Evolutionary conservation across 2,113 vertebrate genomes (phyloP).

Genomic region (Pardalotus punctatus): DNA sequence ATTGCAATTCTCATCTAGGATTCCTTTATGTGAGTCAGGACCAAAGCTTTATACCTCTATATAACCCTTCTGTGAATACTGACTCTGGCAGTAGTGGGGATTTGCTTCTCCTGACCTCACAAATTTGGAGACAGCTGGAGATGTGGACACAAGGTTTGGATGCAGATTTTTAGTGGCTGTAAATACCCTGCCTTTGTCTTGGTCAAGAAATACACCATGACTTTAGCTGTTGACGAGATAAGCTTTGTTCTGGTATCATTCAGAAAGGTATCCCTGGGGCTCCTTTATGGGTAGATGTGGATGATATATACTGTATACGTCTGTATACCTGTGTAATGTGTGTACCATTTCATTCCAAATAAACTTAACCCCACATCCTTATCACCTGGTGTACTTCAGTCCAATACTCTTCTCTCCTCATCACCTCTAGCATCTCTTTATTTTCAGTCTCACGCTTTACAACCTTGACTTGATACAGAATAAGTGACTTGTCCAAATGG

Average conservation of each 20-base stretch:
- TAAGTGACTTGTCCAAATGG: neutral
- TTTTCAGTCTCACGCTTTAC: neutral
- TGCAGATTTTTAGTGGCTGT: neutral
- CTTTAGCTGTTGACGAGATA: neutral
- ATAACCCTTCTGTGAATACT: neutral
- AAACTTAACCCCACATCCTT: neutral
- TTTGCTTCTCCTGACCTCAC: neutral
- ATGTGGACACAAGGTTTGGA: neutral
- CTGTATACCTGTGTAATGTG: neutral
- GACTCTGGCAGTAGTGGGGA: neutral
- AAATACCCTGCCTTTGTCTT: neutral
- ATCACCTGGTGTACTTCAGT: neutral
- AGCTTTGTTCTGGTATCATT: accelerated
- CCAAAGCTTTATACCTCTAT: neutral
- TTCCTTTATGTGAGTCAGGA: neutral
- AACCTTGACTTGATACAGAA: neutral
- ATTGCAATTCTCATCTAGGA: neutral
- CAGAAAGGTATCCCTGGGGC: neutral
- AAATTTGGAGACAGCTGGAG: neutral
- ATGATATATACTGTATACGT: too few species aligned
- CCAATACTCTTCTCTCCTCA: neutral
- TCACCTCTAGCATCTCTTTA: neutral
- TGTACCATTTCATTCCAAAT: neutral
- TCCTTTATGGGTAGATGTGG: neutral
- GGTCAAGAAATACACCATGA: neutral